Percentiles rank a stretch among this genome's conserved stretches.
These are phyloP conservation scores for Sarcophaga variegata DNA, from an alignment of 2,888 invertebrate species.

Conservation along the genomic window DNA sequence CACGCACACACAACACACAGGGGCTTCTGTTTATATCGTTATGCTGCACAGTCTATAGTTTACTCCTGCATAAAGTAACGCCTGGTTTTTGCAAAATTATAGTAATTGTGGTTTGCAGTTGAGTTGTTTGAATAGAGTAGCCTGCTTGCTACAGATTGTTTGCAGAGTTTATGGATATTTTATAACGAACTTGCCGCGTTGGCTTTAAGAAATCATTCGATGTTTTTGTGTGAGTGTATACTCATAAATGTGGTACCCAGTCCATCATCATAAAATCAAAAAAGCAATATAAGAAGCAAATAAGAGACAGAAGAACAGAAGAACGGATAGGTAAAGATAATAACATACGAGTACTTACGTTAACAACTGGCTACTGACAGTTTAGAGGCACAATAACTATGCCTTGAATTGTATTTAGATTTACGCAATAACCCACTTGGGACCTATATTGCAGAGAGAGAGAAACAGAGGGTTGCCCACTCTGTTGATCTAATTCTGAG, in stretches of 20 bases:
- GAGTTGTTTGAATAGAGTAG: background rate
- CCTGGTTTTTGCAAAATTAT: constrained; percentile 30
- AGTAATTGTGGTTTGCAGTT: constrained; percentile 41
- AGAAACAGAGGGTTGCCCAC: background rate
- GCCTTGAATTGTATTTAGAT: background rate
- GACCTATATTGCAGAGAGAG: too few species aligned
- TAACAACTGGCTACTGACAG: background rate
- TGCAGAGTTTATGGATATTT: constrained; percentile 12
- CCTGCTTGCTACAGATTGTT: constrained; percentile 1
- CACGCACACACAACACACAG: background rate
- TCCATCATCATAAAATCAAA: constrained; percentile 11
- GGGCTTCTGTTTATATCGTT: too few species aligned
- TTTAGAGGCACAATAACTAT: background rate
- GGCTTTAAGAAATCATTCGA: background rate
- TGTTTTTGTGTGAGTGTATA: too few species aligned
- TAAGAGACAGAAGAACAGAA: background rate
- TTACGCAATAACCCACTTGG: background rate
- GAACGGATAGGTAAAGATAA: background rate
- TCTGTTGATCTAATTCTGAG: too few species aligned
- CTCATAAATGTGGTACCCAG: constrained; percentile 30
- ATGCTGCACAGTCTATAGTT: too few species aligned
- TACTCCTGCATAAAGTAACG: too few species aligned
- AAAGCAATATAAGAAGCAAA: background rate
- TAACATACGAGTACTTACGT: background rate
- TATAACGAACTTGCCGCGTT: constrained; percentile 31